Percentiles rank a stretch among this genome's conserved stretches.
phyloP scores from a whole-genome alignment of 2,113 vertebrate genomes.

The Mesoclemmys tuberculata region DNA sequence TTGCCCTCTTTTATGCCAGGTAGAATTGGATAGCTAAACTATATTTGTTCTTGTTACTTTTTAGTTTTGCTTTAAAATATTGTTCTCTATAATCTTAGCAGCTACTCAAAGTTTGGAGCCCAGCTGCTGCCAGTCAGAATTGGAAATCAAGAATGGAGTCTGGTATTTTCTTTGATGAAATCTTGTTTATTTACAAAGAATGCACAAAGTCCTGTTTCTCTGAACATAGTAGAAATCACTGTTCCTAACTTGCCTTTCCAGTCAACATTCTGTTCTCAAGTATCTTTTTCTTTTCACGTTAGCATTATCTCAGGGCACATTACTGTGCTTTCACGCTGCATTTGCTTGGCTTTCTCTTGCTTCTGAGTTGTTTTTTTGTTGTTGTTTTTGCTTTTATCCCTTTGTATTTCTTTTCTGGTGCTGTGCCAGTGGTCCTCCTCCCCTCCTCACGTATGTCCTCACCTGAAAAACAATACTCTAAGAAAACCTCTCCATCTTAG shows the following conservation, averaged over 20 bases:
- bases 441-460: background rate
- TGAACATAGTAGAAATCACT: background rate
- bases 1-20: slow-evolving; percentile 23
- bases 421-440: background rate
- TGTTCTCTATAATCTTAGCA: background rate
- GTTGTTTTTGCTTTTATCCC: background rate
- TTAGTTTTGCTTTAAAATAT: slow-evolving; percentile 20
- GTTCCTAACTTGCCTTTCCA: background rate
- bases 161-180: background rate
- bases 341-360: background rate
- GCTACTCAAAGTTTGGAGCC: background rate
- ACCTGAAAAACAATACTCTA: background rate
- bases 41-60: slow-evolving; percentile 48
- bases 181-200: background rate
- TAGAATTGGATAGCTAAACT: slow-evolving; percentile 21
- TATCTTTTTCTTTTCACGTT: background rate
- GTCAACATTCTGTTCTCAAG: background rate
- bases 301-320: background rate
- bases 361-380: background rate
- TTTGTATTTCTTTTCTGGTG: background rate
- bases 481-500: background rate
- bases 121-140: background rate
- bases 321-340: background rate
- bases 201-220: background rate
- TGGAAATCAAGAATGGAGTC: background rate